Evolutionary conservation across 2,888 invertebrate genomes (phyloP).

Genomic region (Cyrtodaria siliqua): DNA sequence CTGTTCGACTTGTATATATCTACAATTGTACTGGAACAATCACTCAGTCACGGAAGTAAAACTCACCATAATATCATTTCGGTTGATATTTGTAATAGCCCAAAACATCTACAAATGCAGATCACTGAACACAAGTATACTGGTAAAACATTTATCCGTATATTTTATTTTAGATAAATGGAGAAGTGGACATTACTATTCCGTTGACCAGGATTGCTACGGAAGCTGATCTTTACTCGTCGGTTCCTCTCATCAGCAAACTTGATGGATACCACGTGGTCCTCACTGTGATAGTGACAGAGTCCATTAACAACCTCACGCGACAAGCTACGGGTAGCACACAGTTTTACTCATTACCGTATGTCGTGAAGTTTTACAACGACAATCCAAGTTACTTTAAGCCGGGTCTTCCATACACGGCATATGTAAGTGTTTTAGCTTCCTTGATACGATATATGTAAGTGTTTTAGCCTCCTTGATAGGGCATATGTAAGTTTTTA

Average conservation of each 20-base stretch:
- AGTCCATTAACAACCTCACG: conserved; percentile 89
- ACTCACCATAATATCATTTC: no score
- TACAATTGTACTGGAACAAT: no score
- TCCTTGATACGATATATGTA: no score
- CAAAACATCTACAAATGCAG: no score
- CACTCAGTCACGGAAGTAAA: no score
- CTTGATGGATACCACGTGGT: conserved; percentile 30
- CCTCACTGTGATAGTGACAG: conserved; percentile 92
- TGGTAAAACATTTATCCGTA: no score
- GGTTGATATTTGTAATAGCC: no score
- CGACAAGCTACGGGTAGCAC: conserved; percentile 81
- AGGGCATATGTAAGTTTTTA: no score
- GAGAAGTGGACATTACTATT: conserved; percentile 39
- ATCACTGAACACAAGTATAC: no score
- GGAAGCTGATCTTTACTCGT: conserved; percentile 34
- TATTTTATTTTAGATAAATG: conserved; percentile 36
- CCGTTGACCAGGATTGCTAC: conserved; percentile 28
- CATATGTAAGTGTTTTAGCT: conserved; percentile 90
- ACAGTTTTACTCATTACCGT: conserved; percentile 91
- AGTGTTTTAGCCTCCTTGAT: no score
- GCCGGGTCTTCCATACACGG: conserved; percentile 93
- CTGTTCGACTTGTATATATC: no score
- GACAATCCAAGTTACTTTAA: conserved; percentile 94
- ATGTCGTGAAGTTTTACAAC: conserved; percentile 91
- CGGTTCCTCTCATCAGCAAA: conserved; percentile 17